These are phyloP conservation scores for Carlito syrichta DNA, from an alignment of 2,113 vertebrate species.

Conservation along the genomic window DNA sequence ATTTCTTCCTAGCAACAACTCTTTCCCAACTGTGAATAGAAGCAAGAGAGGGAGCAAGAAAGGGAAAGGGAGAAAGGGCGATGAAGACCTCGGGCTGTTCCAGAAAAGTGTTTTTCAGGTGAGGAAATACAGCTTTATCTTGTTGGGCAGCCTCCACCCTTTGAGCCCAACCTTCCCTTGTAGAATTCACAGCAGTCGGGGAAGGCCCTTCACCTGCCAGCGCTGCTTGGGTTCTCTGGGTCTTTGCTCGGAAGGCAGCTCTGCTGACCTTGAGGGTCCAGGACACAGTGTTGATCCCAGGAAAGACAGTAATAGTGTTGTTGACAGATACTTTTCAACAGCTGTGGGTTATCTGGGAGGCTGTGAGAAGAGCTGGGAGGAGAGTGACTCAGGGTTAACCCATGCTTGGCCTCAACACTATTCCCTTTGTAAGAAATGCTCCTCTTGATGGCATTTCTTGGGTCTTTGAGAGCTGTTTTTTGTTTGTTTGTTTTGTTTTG, in stretches of 20 bases:
- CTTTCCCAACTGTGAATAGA: not conserved
- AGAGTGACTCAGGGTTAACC: slow-evolving; percentile 78
- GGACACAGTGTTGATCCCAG: slow-evolving; percentile 83
- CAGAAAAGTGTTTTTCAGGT: not conserved
- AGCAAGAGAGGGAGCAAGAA: not conserved
- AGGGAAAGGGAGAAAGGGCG: not conserved
- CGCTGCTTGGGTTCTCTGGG: slow-evolving; percentile 40
- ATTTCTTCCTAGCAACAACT: not conserved
- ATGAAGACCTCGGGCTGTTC: not conserved
- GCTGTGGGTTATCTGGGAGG: slow-evolving; percentile 83
- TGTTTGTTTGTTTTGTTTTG: no score
- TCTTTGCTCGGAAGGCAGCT: slow-evolving; percentile 70
- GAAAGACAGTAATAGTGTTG: slow-evolving; percentile 95
- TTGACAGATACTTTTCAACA: slow-evolving; percentile 96
- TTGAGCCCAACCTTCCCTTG: not conserved
- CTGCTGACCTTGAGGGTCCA: slow-evolving; percentile 90
- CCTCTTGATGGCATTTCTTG: not conserved
- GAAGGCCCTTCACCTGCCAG: slow-evolving; percentile 40
- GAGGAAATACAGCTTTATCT: not conserved
- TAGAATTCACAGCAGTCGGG: not conserved
- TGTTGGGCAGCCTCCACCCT: not conserved
- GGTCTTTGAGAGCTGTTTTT: not conserved
- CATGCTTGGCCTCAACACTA: slow-evolving; percentile 48
- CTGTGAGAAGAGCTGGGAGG: slow-evolving; percentile 27
- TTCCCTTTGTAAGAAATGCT: not conserved